Evolutionary conservation across 2,888 invertebrate genomes (phyloP), one percentile per base, ranked within the genome.

Genomic region (Drosophila multiciliata): DNA sequence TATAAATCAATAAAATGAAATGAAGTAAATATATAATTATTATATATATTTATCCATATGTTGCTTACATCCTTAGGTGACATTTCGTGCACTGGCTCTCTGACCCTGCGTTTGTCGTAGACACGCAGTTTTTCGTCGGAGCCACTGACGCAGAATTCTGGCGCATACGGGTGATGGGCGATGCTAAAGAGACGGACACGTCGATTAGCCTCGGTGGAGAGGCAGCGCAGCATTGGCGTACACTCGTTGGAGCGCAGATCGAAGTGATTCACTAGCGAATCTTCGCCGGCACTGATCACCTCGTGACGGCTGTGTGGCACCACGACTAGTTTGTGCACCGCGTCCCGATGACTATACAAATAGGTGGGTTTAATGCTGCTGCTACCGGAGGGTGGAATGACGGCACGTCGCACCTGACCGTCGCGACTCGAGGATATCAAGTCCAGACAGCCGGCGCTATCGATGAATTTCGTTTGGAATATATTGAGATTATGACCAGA

Each of bases 391-490:
- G 94, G 93, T 6, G 94, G 94, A 23, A 95, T 94, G 80, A 95
- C 94, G 3, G 95, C 93, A 42, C 95, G 93, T 0, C 95, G 94
- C 8, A 96, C 97, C 93, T 97, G 97, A 9, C 98, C 98, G 93
- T 99, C 99, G 64, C 98, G 94, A 1, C 97, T 97, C 92, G 97
- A 97, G 0, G 98, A 97, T 40, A 97, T 97, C 48, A 99, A 96
- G 91, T 97, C 96, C 68, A 96, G 94, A 93, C 97, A 97, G 45
- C 95, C 95, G 78, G 92, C 89, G 48, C 81, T 88, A 48, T 97
- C 96, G 80, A 99, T 94, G 94, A 98, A 99, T 93, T 98, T 98
- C 87, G 95, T 95, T 91, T 98, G 98, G 93, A 98, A 98, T 62
- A 99, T 97, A 91, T 99, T 98, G 42, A 96, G 95, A 76, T 95